phyloP scores from a whole-genome alignment of 2,113 vertebrate genomes.

The Aleadryas rufinucha region DNA sequence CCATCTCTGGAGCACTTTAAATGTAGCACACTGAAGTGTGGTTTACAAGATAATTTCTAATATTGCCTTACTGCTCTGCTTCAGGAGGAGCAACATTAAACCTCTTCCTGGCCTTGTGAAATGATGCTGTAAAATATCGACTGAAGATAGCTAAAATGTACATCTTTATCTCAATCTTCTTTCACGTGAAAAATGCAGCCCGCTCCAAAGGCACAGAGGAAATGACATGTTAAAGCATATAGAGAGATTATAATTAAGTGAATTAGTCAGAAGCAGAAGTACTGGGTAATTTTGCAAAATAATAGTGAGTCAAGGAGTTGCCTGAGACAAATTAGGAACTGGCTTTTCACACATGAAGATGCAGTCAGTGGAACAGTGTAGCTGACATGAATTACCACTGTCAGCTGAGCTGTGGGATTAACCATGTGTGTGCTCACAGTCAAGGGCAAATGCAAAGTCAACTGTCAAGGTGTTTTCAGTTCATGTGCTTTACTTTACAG shows the following conservation, averaged over 20 bases:
- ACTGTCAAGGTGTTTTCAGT: background rate
- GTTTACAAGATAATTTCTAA: background rate
- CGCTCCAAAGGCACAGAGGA: background rate
- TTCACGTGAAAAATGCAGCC: background rate
- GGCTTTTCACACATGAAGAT: background rate
- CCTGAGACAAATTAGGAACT: background rate
- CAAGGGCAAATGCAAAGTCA: background rate
- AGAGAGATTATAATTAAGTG: background rate
- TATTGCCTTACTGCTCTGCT: background rate
- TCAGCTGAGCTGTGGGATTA: background rate
- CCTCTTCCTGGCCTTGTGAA: background rate
- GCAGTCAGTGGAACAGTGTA: background rate
- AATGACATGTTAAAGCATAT: background rate
- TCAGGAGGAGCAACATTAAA: background rate
- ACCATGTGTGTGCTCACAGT: background rate
- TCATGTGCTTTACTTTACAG: background rate
- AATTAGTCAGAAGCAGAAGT: background rate
- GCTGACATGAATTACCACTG: fast-evolving
- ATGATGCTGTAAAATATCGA: background rate
- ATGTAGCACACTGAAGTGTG: background rate
- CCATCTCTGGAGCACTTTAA: background rate
- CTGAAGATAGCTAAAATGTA: background rate
- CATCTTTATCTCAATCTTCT: background rate
- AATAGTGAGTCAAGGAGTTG: background rate
- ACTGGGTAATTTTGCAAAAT: background rate